phyloP scores from a whole-genome alignment of 2,113 vertebrate species.

The Albula glossodonta region DNA sequence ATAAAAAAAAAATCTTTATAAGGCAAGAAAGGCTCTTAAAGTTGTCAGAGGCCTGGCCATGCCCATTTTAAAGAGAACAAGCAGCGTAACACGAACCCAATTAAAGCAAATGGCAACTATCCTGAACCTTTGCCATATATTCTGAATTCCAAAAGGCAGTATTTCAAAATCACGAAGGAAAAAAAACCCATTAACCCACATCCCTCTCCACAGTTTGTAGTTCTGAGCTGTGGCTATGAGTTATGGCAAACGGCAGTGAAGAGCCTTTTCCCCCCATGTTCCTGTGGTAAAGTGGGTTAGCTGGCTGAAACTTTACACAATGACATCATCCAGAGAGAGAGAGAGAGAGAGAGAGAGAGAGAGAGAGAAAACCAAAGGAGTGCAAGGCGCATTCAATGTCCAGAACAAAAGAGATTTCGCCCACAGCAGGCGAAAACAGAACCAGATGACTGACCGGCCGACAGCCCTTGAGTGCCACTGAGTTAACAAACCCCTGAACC shows the following conservation, averaged over 20 bases:
- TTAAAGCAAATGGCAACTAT: not conserved
- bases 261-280: constrained; percentile 12
- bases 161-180: not conserved
- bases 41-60: not conserved
- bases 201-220: not conserved
- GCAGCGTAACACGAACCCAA: not conserved
- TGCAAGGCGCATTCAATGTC: constrained; percentile 30
- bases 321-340: constrained; percentile 70
- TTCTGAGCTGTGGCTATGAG: not conserved
- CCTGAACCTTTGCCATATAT: not conserved
- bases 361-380: constrained; percentile 43
- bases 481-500: constrained; percentile 23
- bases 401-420: constrained; percentile 58
- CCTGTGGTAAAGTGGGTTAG: constrained; percentile 42
- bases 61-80: not conserved
- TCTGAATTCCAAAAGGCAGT: not conserved
- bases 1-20: not conserved
- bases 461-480: constrained; percentile 49
- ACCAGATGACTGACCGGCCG: constrained; percentile 67
- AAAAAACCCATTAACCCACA: not conserved
- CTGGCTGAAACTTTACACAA: constrained; percentile 67
- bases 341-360: constrained; percentile 16
- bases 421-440: constrained; percentile 67
- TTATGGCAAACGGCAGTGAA: constrained; percentile 5
- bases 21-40: not conserved